Evolutionary conservation across 2,888 invertebrate genomes (phyloP), one percentile per base, ranked within the genome.

Genomic region (Zygogramma bicolorata): DNA sequence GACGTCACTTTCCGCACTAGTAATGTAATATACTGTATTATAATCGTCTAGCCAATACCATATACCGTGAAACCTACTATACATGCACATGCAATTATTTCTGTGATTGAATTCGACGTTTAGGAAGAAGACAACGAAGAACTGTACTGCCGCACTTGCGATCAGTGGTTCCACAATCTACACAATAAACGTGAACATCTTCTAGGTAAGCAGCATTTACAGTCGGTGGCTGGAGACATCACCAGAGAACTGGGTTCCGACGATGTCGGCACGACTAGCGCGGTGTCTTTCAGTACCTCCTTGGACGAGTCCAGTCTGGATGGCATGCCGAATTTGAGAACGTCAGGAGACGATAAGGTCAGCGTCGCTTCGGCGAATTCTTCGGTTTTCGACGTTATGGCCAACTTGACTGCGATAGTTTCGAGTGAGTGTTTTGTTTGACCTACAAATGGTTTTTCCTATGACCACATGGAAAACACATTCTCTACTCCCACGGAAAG

Each of bases 111-210:
- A 38, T 38, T 13, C n/a, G 38, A 10, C 13, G 38, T 31, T 34
- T 46, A 90, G 90, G 90, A 89, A 77, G 90, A 89, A 83, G 89
- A 89, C 77, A 88, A 88, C 79, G 88, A 89, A 80, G 89, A 90
- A 79, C 83, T 90, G 58, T 89, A 90, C 80, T 91, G 91, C 81
- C 86, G 89, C 70, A 88, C 89, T 3, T 91, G 91, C 82, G 89
- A 90, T 81, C 89, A 90, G 79, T 90, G 89, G 86, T 91, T 91
- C 81, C 89, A 89, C 72, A 89, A 89, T 74, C 81, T 89, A 42
- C 90, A 90, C 80, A 90, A 91, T 81, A 90, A 90, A 81, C 86
- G 88, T 67, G 90, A 90, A 78, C 91, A 91, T 83, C 84, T 90
- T 76, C 89, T 89, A 81, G 90, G 90, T 6, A 85, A 88, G 73